A percentile compares a stretch with the other conserved stretches of the same genome.
Evolutionary conservation across 2,888 invertebrate genomes (phyloP).

Genomic region (Nemotelus nigrinus): DNA sequence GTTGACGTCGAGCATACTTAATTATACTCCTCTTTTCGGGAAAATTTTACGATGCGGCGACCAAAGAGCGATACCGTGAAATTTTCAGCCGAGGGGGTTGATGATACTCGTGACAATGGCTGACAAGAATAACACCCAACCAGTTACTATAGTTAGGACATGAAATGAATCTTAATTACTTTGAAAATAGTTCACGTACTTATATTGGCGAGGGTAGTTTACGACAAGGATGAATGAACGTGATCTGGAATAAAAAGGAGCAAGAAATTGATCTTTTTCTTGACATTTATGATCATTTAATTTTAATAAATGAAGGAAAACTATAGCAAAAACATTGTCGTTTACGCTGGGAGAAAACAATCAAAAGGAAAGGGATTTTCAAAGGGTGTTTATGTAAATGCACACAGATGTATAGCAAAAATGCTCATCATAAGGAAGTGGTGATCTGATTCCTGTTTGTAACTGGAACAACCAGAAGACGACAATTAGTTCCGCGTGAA

Average conservation of each 20-base stretch:
- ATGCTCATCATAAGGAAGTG: too few relatives aligned
- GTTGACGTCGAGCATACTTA: conserved; percentile 13
- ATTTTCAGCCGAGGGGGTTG: conserved; percentile 37
- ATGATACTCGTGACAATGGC: too few relatives aligned
- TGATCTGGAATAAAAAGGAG: background rate
- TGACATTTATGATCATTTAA: conserved; percentile 38
- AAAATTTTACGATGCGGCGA: conserved; percentile 20
- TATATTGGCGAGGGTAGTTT: too few relatives aligned
- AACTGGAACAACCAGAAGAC: conserved; percentile 22
- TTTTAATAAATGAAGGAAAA: conserved; percentile 42
- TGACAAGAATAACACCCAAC: background rate
- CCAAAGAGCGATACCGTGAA: conserved; percentile 34
- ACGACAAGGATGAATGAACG: background rate
- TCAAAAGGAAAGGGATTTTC: too few relatives aligned
- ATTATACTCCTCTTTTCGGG: conserved; percentile 21
- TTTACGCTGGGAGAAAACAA: too few relatives aligned
- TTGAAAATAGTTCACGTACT: background rate
- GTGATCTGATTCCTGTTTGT: too few relatives aligned
- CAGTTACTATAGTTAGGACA: conserved; percentile 1
- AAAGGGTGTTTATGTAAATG: too few relatives aligned
- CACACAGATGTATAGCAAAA: too few relatives aligned
- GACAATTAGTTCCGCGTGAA: conserved; percentile 28
- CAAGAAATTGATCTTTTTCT: conserved; percentile 20
- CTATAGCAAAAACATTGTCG: too few relatives aligned
- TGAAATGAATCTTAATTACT: conserved; percentile 35